Base-by-base conservation (phyloP, 2,888 invertebrate species). In the Cepaea hortensis region DNA sequence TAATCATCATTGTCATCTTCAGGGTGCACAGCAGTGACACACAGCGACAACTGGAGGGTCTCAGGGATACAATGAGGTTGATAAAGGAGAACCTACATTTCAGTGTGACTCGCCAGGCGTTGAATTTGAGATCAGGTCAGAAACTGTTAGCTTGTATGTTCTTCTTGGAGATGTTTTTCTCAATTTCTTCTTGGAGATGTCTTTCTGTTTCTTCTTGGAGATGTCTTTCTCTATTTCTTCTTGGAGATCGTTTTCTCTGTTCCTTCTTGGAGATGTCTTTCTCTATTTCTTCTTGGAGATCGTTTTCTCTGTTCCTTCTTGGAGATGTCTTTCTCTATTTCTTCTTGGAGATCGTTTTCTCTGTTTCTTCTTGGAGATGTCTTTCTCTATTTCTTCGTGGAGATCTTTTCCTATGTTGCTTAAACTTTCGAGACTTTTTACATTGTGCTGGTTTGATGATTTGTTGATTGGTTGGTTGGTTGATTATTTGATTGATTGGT, bases 61-160 rank as follows among this genome's bases (percentile, higher is more conserved):
- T 92, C 48, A 75, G 91, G 15, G 88, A 88, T 68, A 88, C 88
- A 20, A 92, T 92, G 92, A 89, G 86, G 81, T 90, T 88, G 9
- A 91, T 92, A 2, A 91, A 91, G 77, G 90, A 91, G 73, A 89
- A 90, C 79, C 91, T 92, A 5, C 91, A 91, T 61, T 87, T 89
- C 81, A 91, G 91, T 84, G 89, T 92, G 20, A 90, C 91, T 61
- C 88, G 89, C 76, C 90, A 91, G 68, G 89, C 91, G 11, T 89
- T 91, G 83, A 90, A 91, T 84, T 89, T 91, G 35, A 86, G 88
- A 87, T 87, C 89, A 72, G 90, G 91, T 91, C 77, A 90, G 90
- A 35, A 55, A 23, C 6, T 2, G 0, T 46, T 65, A 3, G 35
- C 46, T 62, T 73, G 23, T 72, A n/a, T 23, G 20, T 23, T 23